Evolutionary conservation across 2,888 invertebrate species (phyloP).

Genomic region (Rhingia rostrata): DNA sequence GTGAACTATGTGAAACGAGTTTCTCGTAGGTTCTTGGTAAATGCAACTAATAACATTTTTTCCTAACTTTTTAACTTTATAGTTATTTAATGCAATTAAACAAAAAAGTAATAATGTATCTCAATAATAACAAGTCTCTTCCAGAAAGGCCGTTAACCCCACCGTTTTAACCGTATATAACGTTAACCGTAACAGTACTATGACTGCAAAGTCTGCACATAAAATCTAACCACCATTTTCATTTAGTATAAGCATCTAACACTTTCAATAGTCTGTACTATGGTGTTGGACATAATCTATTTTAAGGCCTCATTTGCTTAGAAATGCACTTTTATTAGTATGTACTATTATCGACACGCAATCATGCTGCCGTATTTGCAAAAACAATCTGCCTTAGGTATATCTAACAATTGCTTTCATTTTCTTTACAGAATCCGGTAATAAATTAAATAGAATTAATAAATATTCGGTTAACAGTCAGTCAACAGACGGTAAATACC

Average conservation of each 20-base stretch:
- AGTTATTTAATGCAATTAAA: constrained; percentile 56
- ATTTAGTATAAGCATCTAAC: constrained; percentile 60
- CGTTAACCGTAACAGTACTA: constrained; percentile 74
- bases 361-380: constrained; percentile 35
- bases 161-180: constrained; percentile 73
- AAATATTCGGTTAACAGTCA: constrained; percentile 18
- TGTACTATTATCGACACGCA: constrained; percentile 40
- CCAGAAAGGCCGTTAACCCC: constrained; percentile 72
- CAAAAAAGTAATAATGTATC: constrained; percentile 61
- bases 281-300: constrained; percentile 41
- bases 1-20: constrained; percentile 70
- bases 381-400: constrained; percentile 7
- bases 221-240: constrained; percentile 50
- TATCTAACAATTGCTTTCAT: constrained; percentile 11
- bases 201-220: constrained; percentile 63
- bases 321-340: constrained; percentile 36
- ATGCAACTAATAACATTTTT: constrained; percentile 73
- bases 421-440: constrained; percentile 66
- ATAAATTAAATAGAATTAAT: neutral
- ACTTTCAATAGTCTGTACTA: constrained; percentile 31
- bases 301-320: constrained; percentile 63
- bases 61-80: constrained; percentile 66
- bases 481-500: constrained; percentile 64
- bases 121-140: constrained; percentile 72
- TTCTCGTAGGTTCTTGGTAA: constrained; percentile 70